phyloP scores from a whole-genome alignment of 2,888 invertebrate genomes.

The Chironomus tentans region DNA sequence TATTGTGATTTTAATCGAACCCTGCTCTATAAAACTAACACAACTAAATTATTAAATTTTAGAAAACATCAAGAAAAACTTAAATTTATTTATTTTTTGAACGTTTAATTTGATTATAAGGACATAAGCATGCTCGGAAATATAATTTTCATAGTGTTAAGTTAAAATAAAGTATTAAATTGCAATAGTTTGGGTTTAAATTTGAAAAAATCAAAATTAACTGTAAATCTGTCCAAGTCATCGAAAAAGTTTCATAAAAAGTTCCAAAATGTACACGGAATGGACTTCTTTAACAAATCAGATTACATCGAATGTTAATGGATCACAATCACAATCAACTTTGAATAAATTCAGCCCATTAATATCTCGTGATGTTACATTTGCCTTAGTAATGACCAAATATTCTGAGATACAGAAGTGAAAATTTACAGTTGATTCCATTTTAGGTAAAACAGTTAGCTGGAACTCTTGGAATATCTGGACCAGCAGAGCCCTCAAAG shows the following conservation, averaged over 20 bases:
- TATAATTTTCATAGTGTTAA: no score
- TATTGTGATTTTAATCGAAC: no score
- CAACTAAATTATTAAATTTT: no score
- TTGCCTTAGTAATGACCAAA: conserved; percentile 34
- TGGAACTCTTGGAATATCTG: conserved; percentile 57
- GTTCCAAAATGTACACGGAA: conserved; percentile 45
- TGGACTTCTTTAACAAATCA: conserved; percentile 46
- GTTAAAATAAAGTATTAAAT: neutral
- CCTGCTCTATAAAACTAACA: no score
- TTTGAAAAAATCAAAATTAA: neutral
- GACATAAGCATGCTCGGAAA: neutral
- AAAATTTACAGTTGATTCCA: neutral
- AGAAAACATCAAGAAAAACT: neutral
- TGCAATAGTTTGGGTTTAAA: neutral
- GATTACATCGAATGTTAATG: conserved; percentile 43
- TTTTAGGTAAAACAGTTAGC: conserved; percentile 52
- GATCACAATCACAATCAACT: conserved; percentile 47
- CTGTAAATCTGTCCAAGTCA: conserved; percentile 12
- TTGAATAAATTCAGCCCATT: conserved; percentile 51
- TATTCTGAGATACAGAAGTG: neutral
- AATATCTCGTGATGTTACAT: conserved; percentile 53
- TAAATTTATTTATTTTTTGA: neutral
- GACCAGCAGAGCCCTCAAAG: conserved; percentile 74
- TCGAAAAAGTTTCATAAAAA: neutral
- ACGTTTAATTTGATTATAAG: neutral